Conservation (phyloP, 2,113 vertebrate species). For the Onychostruthus taczanowskii region DNA sequence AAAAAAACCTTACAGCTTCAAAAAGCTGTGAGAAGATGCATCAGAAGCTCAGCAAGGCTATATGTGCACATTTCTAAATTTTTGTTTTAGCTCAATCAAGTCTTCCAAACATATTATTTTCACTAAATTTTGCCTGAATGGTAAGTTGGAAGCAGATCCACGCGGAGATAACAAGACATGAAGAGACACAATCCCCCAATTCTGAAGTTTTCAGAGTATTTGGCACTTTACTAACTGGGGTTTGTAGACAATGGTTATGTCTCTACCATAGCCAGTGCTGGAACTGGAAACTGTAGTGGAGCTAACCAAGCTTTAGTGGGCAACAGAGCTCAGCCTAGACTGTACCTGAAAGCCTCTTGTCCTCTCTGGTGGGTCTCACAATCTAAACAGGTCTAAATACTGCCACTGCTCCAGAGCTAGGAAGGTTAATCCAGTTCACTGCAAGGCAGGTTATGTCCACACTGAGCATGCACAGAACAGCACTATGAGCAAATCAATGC, state of each 20-base stretch:
- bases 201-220: not conserved
- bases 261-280: fast-evolving
- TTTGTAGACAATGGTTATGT: not conserved
- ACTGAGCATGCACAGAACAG: not conserved
- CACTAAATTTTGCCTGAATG: not conserved
- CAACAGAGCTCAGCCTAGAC: not conserved
- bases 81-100: not conserved
- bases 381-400: not conserved
- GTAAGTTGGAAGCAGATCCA: not conserved
- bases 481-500: not conserved
- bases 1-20: not conserved
- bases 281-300: not conserved
- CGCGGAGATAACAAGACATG: not conserved
- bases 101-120: not conserved
- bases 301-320: not conserved
- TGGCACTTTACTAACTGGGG: not conserved
- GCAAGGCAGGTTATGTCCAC: not conserved
- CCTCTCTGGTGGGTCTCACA: not conserved
- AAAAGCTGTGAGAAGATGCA: not conserved
- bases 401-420: not conserved
- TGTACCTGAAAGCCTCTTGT: not conserved
- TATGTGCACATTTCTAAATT: not conserved
- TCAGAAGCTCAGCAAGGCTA: not conserved
- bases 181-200: not conserved
- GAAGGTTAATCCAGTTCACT: not conserved